Conservation (phyloP, 2,888 invertebrate genomes). For the Pseudanteris insignis region DNA sequence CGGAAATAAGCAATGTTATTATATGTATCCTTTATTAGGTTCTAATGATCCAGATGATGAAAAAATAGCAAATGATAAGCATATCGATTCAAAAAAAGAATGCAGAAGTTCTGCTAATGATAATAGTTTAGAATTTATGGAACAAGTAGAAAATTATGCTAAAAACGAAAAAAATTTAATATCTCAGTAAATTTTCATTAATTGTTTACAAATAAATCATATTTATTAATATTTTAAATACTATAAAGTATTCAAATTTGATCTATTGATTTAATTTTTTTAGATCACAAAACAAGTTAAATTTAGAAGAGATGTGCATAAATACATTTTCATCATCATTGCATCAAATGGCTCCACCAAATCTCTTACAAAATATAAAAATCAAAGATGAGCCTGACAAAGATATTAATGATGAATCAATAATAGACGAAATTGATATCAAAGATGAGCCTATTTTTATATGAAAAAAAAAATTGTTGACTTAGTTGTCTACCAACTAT, state of each 20-base stretch:
- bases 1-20: slow-evolving; percentile 11
- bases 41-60: slow-evolving; percentile 24
- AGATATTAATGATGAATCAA: background rate
- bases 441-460: slow-evolving; percentile 13
- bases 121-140: background rate
- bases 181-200: no score
- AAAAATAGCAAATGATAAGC: slow-evolving; percentile 5
- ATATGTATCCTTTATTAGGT: slow-evolving; percentile 26
- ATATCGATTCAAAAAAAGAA: slow-evolving; percentile 4
- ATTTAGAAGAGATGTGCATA: no score
- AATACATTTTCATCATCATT: no score
- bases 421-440: slow-evolving; percentile 4
- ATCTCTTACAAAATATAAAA: background rate
- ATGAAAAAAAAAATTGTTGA: no score
- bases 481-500: no score
- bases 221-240: no score
- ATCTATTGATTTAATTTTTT: no score
- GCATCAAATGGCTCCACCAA: background rate
- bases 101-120: background rate
- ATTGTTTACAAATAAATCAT: no score
- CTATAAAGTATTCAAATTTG: no score
- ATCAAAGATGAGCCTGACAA: slow-evolving; percentile 3
- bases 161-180: no score
- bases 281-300: no score
- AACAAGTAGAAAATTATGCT: no score